Evolutionary conservation across 1,140 invertebrate genomes (phyloP), one percentile per base, ranked within the genome.

Genomic region (Leptopilina clavipes): DNA sequence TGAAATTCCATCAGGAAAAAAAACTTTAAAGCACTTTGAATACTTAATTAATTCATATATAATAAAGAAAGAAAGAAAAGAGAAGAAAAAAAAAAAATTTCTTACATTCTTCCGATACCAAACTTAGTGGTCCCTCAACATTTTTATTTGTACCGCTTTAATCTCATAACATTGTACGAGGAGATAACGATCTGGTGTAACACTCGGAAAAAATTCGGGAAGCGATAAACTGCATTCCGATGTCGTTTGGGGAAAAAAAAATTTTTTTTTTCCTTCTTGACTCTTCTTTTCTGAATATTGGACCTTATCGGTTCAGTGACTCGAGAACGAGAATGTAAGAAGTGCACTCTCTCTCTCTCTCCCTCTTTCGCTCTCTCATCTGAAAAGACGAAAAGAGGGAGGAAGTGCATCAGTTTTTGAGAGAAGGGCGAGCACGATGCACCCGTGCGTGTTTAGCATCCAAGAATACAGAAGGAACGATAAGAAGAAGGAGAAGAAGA

Each of bases 161-260:
- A 65, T 65, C 59, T 65, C 12, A 31, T 22, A 65, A 65, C 59
- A 65, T 65, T 65, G 59, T 65, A 65, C 19, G 59, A 65, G 11
- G 2, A 25, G 59, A 65, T 65, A 65, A 65, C 59, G 10, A 37
- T 65, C 59, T 37, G n/a, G 59, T 40, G 37, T 37, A 65, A 65
- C 59, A 65, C 59, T 65, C 59, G 59, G 59, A 65, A 65, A 65
- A 65, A 65, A 65, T 65, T 65, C 59, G 59, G 59, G 59, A 65
- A 37, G 59, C 59, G 59, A 65, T 65, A 65, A 31, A 65, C 59
- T 65, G 59, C 59, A 65, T 65, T 65, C 59, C 59, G 8, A 31
- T 65, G 59, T 65, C 59, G 59, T 65, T 65, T 65, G 14, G 14
- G 14, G 3, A 40, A 40, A 40, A 40, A 40, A 40, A 40, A 40